Evolutionary conservation across 2,888 invertebrate genomes (phyloP).

Genomic region (Hoplodrina ambigua): DNA sequence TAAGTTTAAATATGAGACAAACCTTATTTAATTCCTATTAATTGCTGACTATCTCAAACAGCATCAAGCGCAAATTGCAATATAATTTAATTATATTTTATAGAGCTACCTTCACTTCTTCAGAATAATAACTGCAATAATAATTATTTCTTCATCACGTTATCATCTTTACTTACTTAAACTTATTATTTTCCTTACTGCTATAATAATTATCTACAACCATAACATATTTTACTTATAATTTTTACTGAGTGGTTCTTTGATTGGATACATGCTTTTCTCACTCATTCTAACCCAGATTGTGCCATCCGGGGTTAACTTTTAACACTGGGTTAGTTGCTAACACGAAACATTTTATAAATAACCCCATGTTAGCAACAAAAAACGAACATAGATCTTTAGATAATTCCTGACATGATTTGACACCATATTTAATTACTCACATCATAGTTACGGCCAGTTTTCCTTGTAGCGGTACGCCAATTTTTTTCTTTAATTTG

Average conservation of each 20-base stretch:
- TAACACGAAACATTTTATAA: too few species aligned
- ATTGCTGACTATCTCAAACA: constrained; percentile 20
- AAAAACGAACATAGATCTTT: neutral
- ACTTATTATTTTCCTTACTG: neutral
- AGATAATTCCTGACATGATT: neutral
- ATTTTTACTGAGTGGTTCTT: neutral
- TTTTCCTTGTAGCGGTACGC: constrained; percentile 21
- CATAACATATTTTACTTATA: too few species aligned
- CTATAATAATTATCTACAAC: too few species aligned
- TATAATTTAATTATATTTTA: constrained; percentile 37
- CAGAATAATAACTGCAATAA: constrained; percentile 12
- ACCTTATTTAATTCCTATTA: constrained; percentile 4
- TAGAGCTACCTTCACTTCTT: constrained; percentile 23
- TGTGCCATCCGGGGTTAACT: too few species aligned
- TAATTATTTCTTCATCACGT: constrained; percentile 9
- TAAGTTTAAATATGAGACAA: neutral
- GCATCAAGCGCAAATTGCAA: constrained; percentile 18
- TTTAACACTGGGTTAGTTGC: too few species aligned
- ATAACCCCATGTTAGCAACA: too few species aligned
- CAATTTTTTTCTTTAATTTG: constrained; percentile 8
- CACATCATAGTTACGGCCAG: neutral
- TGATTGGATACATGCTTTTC: neutral
- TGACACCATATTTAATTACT: neutral
- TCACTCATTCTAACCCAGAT: too few species aligned
- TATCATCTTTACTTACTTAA: neutral